A percentile compares a stretch with the other conserved stretches of the same genome.
phyloP scores from a whole-genome alignment of 2,888 invertebrate species.

The Archips xylosteana region DNA sequence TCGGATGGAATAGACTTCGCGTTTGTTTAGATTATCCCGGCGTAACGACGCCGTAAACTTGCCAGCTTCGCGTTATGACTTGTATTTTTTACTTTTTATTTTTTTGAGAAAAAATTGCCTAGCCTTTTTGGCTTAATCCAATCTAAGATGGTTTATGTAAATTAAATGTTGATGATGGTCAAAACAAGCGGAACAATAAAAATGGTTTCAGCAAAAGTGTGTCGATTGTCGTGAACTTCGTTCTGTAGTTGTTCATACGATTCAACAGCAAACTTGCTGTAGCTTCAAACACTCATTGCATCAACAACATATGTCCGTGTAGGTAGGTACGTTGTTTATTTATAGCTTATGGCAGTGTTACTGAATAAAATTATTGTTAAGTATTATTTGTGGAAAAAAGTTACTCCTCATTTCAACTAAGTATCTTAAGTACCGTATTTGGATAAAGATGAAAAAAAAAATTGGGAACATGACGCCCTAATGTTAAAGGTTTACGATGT shows the following conservation, averaged over 20 bases:
- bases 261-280: background rate
- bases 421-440: too few relatives aligned
- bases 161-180: background rate
- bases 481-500: background rate
- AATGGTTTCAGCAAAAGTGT: background rate
- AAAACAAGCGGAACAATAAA: background rate
- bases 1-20: conserved; percentile 61
- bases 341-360: background rate
- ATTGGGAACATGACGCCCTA: too few relatives aligned
- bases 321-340: background rate
- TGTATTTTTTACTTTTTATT: conserved; percentile 52
- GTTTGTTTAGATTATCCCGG: conserved; percentile 69
- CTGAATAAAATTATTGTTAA: too few relatives aligned
- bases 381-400: too few relatives aligned
- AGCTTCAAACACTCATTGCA: background rate
- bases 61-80: conserved; percentile 52
- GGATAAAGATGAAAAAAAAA: too few relatives aligned
- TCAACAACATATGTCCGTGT: background rate
- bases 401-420: too few relatives aligned
- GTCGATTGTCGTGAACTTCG: background rate
- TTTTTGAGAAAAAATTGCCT: conserved; percentile 20
- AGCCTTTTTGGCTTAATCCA: conserved; percentile 17
- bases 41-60: conserved; percentile 58
- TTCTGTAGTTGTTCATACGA: background rate
- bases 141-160: conserved; percentile 21